Evolutionary conservation across 2,797 vertebrate species (phyloP).

Genomic region (Enteromius unitaeniatus): DNA sequence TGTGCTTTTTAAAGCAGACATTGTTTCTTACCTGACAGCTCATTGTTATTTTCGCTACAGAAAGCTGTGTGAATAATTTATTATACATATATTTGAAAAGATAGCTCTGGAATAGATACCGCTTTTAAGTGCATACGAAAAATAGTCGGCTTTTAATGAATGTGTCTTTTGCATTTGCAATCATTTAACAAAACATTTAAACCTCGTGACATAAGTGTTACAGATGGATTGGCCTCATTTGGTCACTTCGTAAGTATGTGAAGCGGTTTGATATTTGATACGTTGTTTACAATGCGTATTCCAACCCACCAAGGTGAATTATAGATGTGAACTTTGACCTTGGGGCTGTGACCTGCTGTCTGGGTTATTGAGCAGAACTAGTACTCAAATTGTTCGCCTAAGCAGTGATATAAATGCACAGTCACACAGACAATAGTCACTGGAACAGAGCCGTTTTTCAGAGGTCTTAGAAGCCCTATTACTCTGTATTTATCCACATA

Average conservation of each 20-base stretch:
- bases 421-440: constrained; percentile 34
- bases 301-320: neutral
- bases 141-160: neutral
- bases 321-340: constrained; percentile 38
- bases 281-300: neutral
- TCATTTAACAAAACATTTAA: constrained; percentile 9
- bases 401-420: constrained; percentile 38
- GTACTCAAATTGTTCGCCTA: neutral
- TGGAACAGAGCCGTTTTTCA: neutral
- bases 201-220: neutral
- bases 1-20: constrained; percentile 31
- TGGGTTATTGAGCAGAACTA: constrained; percentile 33
- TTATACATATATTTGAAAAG: constrained; percentile 23
- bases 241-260: neutral
- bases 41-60: constrained; percentile 20
- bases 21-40: constrained; percentile 20
- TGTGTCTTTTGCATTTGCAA: neutral
- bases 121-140: neutral
- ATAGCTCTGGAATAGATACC: constrained; percentile 13
- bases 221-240: neutral
- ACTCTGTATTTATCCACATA: constrained; percentile 45
- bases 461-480: constrained; percentile 21
- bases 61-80: constrained; percentile 25
- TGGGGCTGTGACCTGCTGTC: constrained; percentile 23
- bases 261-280: neutral